Percentiles rank a stretch among this genome's conserved stretches.
These are phyloP conservation scores for Tridacna crocea DNA, from an alignment of 2,888 invertebrate species.

Conservation along the genomic window DNA sequence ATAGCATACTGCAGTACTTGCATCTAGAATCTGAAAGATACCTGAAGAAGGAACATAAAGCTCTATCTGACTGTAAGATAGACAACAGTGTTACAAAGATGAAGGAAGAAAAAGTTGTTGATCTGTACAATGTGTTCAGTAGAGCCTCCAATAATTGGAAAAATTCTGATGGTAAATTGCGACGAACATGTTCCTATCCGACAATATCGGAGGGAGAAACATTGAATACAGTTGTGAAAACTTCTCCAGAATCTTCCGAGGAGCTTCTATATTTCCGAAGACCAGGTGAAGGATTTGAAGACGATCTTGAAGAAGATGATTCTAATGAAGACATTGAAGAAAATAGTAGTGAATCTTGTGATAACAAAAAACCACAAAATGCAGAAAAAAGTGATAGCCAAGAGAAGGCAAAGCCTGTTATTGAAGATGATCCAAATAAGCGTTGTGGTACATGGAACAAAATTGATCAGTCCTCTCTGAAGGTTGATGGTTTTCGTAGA, in stretches of 20 bases:
- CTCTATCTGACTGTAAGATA: neutral
- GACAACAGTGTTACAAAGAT: no score
- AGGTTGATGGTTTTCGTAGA: no score
- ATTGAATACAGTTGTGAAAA: neutral
- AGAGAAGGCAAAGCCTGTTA: neutral
- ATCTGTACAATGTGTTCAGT: no score
- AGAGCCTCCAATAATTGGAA: neutral
- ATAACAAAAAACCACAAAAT: neutral
- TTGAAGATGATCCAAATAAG: neutral
- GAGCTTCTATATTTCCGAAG: neutral
- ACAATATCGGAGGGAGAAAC: neutral
- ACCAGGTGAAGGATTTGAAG: no score
- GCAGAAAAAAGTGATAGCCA: neutral
- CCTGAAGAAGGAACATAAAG: neutral
- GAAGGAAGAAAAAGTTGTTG: no score
- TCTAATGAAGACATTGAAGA: neutral
- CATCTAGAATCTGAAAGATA: slow-evolving; percentile 13
- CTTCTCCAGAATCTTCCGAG: neutral
- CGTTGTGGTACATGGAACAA: neutral
- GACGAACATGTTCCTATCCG: neutral
- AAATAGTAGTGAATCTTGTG: neutral
- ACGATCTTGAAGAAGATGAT: neutral
- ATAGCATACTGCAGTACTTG: slow-evolving; percentile 3
- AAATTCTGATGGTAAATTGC: neutral
- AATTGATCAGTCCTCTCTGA: neutral